Evolutionary conservation across 2,888 invertebrate genomes (phyloP), one percentile per base, ranked within the genome.

Genomic region (Amiota mariae): DNA sequence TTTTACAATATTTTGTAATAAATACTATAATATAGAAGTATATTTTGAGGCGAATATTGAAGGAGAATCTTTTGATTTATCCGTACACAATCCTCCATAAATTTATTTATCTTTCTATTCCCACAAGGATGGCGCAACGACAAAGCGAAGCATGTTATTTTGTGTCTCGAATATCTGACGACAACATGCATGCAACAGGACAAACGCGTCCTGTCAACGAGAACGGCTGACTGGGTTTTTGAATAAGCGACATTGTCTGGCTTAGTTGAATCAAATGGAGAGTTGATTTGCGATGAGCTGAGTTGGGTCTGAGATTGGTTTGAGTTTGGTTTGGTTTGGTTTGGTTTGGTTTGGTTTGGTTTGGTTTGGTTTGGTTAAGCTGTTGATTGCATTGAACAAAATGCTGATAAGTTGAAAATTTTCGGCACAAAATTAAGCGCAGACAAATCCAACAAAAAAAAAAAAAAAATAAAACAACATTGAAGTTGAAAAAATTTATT

Each of bases 381-480:
- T 54, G 54, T 68, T 68, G 67, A 68, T 68, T 68, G 67, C 51
- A 36, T 15, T 46, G 2, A 63, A 6, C 36, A 36, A 63, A 63
- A 63, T 63, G 63, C 24, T 63, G 63, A 63, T 63, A 46, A 63
- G 63, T 46, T 63, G 63, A 36, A 63, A 46, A n/a, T 63, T 63
- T 24, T 36, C 8, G 46, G 13, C 63, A 8, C 24, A 24, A 67
- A 66, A 49, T 51, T 10, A 66, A 66, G 49, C 59, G 20, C 15
- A 59, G 59, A 59, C 59, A 15, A 13, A 66, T 2, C 18, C 12
- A 66, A 49, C 48, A 47, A 54, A 71, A 4, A 64, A 51, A 75
- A 72, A 74, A 71, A 68, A 70, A 71, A 24, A 18, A 72, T 63
- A 74, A 67, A n/a, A n/a, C n/a, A n/a, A n/a, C n/a, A n/a, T n/a